Base-by-base conservation (phyloP, 2,888 invertebrate genomes). In the Erannis defoliaria region DNA sequence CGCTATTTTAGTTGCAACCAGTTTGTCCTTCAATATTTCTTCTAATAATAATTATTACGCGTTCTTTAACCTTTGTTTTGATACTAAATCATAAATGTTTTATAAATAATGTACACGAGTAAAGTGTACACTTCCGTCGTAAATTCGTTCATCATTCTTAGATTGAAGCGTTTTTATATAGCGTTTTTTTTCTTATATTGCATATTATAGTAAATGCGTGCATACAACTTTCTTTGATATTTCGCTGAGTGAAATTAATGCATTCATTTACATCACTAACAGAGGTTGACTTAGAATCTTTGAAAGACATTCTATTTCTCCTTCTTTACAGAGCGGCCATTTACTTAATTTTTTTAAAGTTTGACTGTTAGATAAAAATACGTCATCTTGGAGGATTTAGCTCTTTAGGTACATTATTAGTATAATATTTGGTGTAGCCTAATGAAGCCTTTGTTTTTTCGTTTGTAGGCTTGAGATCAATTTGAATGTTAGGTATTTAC, bases 21-120 rank as follows among this genome's bases (percentile, higher is more conserved):
- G 61, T 64, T 43, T 70, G 74, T 72, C 76, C 73, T 72, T 73
- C 70, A 56, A 65, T 65, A 61, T 55, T 66, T 67, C 55, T 62
- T 67, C 5, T 40, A 18, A n/a, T n/a, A n/a, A n/a, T n/a, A n/a
- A n/a, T n/a, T n/a, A 10, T 9, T 16, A 23, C 12, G 19, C 31
- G 35, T 19, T 29, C 14, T 29, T 31, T 33, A 45, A 29, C 12
- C 14, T 35, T 50, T 14, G 10, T 16, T 43, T 29, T 45, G 18
- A 29, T n/a, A 23, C n/a, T n/a, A 1, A 45, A 19, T 16, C 10
- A 16, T 29, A 29, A 23, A 9, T 6, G 9, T 31, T 29, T 16
- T 8, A 6, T 8, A 26, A 26, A 26, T 26, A 1, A 26, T 26
- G 8, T 8, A 26, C 26, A 26, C 26, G 5, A 26, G 50, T 46